phyloP scores from a whole-genome alignment of 1,140 invertebrate species.

The Cryptotermes secundus region DNA sequence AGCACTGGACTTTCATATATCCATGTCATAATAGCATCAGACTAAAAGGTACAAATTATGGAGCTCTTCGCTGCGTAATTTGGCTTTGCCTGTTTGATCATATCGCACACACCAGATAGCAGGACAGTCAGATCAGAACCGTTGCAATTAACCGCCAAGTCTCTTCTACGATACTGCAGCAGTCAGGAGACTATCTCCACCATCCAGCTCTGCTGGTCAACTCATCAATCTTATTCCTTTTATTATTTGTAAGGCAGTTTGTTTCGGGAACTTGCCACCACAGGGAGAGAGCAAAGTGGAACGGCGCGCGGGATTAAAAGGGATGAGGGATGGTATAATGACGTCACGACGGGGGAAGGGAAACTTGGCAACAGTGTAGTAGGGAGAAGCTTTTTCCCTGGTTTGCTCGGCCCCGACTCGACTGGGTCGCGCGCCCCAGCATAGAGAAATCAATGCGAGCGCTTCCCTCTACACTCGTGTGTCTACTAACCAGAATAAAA shows the following conservation, averaged over 20 bases:
- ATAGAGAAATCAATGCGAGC: background rate
- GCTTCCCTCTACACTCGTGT: background rate
- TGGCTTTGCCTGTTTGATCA: no score
- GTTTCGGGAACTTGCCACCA: conserved; percentile 16
- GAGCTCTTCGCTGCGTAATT: no score
- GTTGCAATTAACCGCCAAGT: no score
- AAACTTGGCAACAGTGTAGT: conserved; percentile 10
- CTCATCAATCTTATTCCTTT: conserved; percentile 15
- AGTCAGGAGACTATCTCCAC: no score
- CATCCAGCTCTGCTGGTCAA: background rate
- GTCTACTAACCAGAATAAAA: background rate
- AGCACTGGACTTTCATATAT: no score
- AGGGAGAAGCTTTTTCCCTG: conserved; percentile 17
- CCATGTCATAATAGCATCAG: no score
- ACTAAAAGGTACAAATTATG: no score
- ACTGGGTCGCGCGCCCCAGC: background rate
- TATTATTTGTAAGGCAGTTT: conserved; percentile 17
- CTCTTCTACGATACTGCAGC: no score
- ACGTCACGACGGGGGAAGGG: background rate
- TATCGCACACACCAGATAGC: no score
- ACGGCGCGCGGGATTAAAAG: conserved; percentile 13
- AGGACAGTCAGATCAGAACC: no score
- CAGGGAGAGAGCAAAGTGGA: background rate
- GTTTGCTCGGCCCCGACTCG: background rate
- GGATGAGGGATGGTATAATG: conserved; percentile 18